Evolutionary conservation across 2,797 vertebrate species (phyloP), one percentile per base, ranked within the genome.

Genomic region (Chaetodon trifasciatus): DNA sequence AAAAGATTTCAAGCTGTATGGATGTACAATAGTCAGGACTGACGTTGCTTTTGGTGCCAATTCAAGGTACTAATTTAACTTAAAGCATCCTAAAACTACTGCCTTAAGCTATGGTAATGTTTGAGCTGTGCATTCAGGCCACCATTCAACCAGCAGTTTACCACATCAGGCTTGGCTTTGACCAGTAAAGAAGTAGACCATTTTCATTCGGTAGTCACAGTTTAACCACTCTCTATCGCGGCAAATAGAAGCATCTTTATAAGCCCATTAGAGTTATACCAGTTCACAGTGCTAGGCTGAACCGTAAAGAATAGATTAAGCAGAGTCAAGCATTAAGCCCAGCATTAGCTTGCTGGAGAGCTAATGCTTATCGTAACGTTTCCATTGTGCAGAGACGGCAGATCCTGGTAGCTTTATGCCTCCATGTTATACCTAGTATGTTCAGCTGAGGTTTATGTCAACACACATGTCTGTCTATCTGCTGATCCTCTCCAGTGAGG

Each of bases 261-360:
- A 88, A 90, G 76, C 88, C 79, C 74, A 62, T 93, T 90, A 85
- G 56, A 78, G 61, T 75, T 66, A 81, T 32, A 76, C 72, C 83
- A 71, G 71, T 71, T 88, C 89, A 79, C 70, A 60, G 57, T 78
- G 65, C 68, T 63, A 70, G 85, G 68, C 84, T 86, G 73, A 91
- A 92, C 71, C 79, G 28, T 85, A 61, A 86, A 89, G 85, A 93
- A 90, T 86, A 90, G 90, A 90, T 91, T 87, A 90, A 81, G 70
- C 69, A 68, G 79, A 90, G 86, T 78, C 12, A 6, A 83, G 74
- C 78, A 57, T 88, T 91, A 91, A 93, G 84, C 86, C 72, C 81
- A 57, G 84, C 65, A 79, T 90, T 88, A 84, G 84, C 67, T 86
- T 73, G 70, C 75, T 10, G 24, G 56, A 77, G 78, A 90, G 79